Conservation (phyloP, 2,888 invertebrate genomes). For the Tetheella fluctuosa region DNA sequence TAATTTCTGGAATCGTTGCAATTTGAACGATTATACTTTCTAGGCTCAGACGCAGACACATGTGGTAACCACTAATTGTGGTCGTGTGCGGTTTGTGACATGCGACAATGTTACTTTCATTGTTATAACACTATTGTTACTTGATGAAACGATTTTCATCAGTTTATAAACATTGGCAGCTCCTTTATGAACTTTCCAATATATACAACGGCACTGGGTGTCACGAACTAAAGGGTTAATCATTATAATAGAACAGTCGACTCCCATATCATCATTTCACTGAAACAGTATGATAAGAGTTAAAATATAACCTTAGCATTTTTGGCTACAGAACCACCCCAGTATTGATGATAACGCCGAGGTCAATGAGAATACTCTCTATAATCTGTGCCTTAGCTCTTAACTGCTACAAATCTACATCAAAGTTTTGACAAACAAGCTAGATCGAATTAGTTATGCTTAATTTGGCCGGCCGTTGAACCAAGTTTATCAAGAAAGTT, state of each 20-base stretch:
- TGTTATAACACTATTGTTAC: conserved; percentile 1
- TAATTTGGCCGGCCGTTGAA: background rate
- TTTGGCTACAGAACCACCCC: background rate
- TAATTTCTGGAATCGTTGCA: conserved; percentile 49
- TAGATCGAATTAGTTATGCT: background rate
- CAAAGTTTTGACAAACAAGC: background rate
- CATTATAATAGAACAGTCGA: background rate
- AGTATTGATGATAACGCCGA: background rate
- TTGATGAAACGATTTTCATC: background rate
- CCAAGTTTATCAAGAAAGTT: background rate
- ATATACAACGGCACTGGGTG: background rate
- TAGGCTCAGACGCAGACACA: conserved; percentile 24
- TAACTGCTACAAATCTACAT: background rate
- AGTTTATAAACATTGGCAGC: background rate
- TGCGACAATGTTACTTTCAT: conserved; percentile 14
- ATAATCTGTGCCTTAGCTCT: background rate
- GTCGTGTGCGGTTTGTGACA: conserved; percentile 15
- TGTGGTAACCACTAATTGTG: conserved; percentile 27
- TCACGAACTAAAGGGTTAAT: background rate
- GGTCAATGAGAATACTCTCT: background rate
- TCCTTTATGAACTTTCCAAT: background rate
- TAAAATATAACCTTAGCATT: too few relatives aligned
- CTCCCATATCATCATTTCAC: background rate
- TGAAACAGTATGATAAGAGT: background rate
- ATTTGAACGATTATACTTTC: conserved; percentile 63